Evolutionary conservation across 2,113 vertebrate species (phyloP).

Genomic region (Lipophrys pholis): DNA sequence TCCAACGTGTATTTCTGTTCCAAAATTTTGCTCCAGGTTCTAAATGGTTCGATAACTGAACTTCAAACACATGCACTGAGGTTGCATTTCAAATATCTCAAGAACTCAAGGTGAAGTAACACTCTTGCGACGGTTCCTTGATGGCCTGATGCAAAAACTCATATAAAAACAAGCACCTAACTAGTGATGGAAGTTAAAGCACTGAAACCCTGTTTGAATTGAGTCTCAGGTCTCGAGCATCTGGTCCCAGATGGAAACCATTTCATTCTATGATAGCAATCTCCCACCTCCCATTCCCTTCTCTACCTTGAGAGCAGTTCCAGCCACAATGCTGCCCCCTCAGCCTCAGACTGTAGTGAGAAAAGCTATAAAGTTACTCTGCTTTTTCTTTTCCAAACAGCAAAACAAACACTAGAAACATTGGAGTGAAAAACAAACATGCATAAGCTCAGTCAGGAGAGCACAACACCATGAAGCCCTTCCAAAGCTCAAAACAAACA

Average conservation of each 20-base stretch:
- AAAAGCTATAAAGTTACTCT: not conserved
- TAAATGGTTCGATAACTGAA: not conserved
- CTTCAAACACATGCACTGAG: not conserved
- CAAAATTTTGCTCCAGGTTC: too few relatives aligned
- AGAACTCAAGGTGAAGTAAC: too few relatives aligned
- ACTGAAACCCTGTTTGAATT: slow-evolving; percentile 24
- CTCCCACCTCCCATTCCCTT: slow-evolving; percentile 17
- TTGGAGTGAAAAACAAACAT: not conserved
- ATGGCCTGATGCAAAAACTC: not conserved
- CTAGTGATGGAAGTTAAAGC: slow-evolving; percentile 10
- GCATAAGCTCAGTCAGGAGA: not conserved
- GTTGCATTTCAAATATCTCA: not conserved
- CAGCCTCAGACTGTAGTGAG: not conserved
- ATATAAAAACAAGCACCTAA: not conserved
- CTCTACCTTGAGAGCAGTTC: slow-evolving; percentile 12
- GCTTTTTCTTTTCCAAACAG: slow-evolving; percentile 11
- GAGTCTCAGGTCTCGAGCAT: slow-evolving; percentile 25
- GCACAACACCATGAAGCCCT: not conserved
- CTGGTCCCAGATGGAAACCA: slow-evolving; percentile 28
- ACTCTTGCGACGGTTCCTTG: too few relatives aligned
- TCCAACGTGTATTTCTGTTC: too few relatives aligned
- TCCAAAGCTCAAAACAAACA: not conserved
- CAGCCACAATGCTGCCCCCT: not conserved
- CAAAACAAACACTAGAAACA: slow-evolving; percentile 23
- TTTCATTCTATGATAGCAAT: slow-evolving; percentile 47